These are phyloP conservation scores for Stichopus horrens DNA, from an alignment of 53 echinoderm and acorn worm genomes.

Conservation along the genomic window DNA sequence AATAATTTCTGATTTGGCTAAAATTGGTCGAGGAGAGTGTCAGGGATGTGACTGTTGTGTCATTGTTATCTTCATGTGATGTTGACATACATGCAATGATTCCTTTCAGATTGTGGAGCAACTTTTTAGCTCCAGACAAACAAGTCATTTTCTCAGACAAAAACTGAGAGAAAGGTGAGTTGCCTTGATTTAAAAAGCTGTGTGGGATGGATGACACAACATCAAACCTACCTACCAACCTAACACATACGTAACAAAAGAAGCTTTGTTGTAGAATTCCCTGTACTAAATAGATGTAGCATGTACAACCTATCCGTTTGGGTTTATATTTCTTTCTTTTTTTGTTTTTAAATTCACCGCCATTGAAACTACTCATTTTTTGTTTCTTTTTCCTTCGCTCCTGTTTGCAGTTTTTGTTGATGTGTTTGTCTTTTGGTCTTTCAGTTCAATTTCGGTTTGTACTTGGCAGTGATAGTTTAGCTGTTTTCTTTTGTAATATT, in stretches of 20 bases:
- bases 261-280: background rate
- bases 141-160: conserved; percentile 26
- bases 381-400: background rate
- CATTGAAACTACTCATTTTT: background rate
- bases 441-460: background rate
- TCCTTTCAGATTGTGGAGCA: conserved; percentile 39
- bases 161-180: conserved; percentile 41
- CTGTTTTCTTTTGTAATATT: too few species aligned
- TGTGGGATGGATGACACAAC: background rate
- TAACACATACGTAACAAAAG: background rate
- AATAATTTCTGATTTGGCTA: too few species aligned
- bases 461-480: too few species aligned
- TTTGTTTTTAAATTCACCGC: background rate
- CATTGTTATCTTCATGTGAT: background rate
- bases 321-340: background rate
- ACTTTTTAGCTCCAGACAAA: conserved; percentile 29
- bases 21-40: too few species aligned
- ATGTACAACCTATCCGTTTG: background rate
- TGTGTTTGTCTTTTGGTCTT: background rate
- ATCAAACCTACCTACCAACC: background rate
- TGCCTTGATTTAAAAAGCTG: background rate
- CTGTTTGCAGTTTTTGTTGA: background rate
- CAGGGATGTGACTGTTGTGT: too few species aligned
- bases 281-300: background rate
- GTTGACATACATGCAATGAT: background rate